Evolutionary conservation across 2,888 invertebrate genomes (phyloP).

Genomic region (Caenorhabditis angaria): DNA sequence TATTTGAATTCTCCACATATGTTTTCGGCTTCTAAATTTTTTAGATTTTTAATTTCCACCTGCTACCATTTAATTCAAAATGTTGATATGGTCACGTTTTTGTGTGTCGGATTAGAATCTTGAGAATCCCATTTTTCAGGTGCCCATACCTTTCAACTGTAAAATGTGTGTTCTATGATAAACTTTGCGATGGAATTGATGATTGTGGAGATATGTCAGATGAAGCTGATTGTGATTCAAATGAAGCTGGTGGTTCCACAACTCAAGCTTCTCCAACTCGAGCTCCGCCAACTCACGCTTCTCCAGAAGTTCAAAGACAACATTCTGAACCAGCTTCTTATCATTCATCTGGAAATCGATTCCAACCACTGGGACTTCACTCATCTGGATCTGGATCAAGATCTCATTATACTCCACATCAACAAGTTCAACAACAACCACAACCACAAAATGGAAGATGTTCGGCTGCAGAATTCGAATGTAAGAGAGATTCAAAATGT

Average conservation of each 20-base stretch:
- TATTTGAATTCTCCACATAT: no score
- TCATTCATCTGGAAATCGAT: conserved; percentile 3
- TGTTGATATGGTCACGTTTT: no score
- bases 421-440: conserved; percentile 3
- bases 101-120: no score
- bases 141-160: conserved; percentile 54
- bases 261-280: conserved; percentile 14
- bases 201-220: conserved; percentile 83
- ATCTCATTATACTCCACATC: no score
- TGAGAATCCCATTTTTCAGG: no score
- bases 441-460: conserved; percentile 9
- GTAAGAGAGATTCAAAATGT: conserved; percentile 76
- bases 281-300: conserved; percentile 8
- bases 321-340: conserved; percentile 5
- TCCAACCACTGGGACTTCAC: neutral
- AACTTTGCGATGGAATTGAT: conserved; percentile 80
- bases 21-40: no score
- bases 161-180: conserved; percentile 83
- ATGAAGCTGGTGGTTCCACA: conserved; percentile 28
- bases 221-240: conserved; percentile 75
- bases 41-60: no score
- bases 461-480: conserved; percentile 24
- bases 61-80: no score
- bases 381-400: no score
- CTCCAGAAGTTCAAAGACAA: neutral